Evolutionary conservation across 1,140 invertebrate genomes (phyloP).

Genomic region (Colletes gigas): DNA sequence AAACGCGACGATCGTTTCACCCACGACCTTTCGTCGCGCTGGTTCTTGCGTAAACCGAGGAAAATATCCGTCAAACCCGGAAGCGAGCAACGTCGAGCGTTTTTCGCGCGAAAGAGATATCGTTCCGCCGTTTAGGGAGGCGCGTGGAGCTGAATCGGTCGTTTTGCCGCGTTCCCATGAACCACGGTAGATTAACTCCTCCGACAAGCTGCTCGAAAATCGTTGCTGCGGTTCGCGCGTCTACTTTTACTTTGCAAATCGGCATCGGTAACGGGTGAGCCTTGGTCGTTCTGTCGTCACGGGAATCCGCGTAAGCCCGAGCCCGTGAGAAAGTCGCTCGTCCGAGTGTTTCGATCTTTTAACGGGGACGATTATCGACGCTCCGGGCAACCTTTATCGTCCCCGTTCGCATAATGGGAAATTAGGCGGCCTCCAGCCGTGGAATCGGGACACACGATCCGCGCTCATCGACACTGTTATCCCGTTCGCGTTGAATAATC

Average conservation of each 20-base stretch:
- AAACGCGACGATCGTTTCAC: neutral
- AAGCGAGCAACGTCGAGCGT: neutral
- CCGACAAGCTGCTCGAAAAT: constrained; percentile 52
- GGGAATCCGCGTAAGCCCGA: constrained; percentile 21
- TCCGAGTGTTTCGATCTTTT: constrained; percentile 4
- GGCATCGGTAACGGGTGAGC: constrained; percentile 21
- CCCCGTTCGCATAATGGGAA: too few relatives aligned
- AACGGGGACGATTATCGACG: constrained; percentile 14
- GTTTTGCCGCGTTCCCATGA: constrained; percentile 44
- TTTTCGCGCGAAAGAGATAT: neutral
- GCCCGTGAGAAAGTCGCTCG: constrained; percentile 53
- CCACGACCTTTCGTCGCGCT: neutral
- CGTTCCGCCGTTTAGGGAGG: neutral
- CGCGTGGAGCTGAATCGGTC: constrained; percentile 12
- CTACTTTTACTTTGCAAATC: constrained; percentile 61
- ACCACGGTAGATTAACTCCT: constrained; percentile 60
- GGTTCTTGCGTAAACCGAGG: neutral
- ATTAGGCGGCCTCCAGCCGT: too few relatives aligned
- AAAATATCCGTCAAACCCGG: constrained; percentile 4
- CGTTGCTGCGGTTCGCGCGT: constrained; percentile 31
- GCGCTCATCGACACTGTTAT: too few relatives aligned
- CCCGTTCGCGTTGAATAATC: too few relatives aligned
- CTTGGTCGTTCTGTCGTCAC: neutral
- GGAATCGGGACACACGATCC: too few relatives aligned
- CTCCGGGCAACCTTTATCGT: neutral